These are phyloP conservation scores for Dolichopus griseipennis DNA, from an alignment of 2,888 invertebrate species.

Conservation along the genomic window DNA sequence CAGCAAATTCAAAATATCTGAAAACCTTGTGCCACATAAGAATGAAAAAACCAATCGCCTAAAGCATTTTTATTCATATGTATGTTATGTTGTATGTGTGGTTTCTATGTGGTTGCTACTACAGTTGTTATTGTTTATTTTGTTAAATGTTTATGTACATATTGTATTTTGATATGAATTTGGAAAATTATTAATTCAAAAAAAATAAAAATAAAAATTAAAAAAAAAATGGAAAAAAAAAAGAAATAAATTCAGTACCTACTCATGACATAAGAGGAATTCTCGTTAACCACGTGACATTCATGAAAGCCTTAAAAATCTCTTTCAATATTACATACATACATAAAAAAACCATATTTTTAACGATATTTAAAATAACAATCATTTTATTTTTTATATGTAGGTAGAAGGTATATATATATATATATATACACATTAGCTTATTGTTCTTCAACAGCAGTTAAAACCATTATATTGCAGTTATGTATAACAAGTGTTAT, in stretches of 20 bases:
- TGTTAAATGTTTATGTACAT: not conserved
- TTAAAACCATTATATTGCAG: too few relatives aligned
- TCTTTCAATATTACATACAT: not conserved
- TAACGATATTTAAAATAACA: not conserved
- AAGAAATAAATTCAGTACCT: not conserved
- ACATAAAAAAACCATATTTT: not conserved
- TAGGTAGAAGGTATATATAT: too few relatives aligned
- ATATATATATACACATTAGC: too few relatives aligned
- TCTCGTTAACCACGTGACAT: not conserved
- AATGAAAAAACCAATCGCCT: constrained; percentile 2
- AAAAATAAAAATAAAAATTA: not conserved
- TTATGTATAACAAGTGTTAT: too few relatives aligned
- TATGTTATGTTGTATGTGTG: not conserved
- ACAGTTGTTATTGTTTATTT: not conserved
- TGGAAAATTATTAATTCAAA: not conserved
- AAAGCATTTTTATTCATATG: not conserved
- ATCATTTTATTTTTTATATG: too few relatives aligned
- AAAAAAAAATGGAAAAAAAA: not conserved
- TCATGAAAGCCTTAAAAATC: constrained; percentile 3
- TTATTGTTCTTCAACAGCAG: too few relatives aligned
- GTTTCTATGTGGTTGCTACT: not conserved
- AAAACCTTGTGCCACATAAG: constrained; percentile 4
- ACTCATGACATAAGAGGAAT: not conserved
- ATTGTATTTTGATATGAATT: constrained; percentile 4
- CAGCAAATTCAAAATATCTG: not conserved